phyloP scores from a whole-genome alignment of 2,888 invertebrate genomes.

The Nematopogon swammerdamellus region DNA sequence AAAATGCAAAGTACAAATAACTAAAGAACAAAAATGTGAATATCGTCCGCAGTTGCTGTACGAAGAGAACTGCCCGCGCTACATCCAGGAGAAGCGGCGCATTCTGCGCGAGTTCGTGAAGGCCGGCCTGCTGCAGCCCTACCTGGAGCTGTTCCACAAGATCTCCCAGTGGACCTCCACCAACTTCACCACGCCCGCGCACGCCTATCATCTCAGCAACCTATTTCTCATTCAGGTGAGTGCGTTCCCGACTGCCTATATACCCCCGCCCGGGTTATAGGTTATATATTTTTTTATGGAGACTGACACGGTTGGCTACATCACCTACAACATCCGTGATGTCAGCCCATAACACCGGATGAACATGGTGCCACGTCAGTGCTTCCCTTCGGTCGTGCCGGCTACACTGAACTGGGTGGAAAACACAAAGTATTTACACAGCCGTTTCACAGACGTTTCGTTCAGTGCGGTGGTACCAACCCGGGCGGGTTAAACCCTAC shows the following conservation, averaged over 20 bases:
- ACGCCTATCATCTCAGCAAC: conserved; percentile 42
- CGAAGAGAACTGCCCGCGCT: conserved; percentile 45
- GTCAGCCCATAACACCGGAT: background rate
- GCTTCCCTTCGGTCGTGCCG: no score
- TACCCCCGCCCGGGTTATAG: background rate
- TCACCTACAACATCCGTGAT: background rate
- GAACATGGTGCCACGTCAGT: no score
- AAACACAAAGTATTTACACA: no score
- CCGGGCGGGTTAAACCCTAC: no score
- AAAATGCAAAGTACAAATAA: no score
- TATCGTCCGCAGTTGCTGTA: conserved; percentile 46
- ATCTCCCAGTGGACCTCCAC: conserved; percentile 45
- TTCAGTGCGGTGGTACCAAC: no score
- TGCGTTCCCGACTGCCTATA: no score
- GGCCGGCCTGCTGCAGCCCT: conserved; percentile 37
- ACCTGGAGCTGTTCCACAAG: conserved; percentile 40
- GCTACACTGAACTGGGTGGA: no score
- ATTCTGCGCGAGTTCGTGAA: conserved; percentile 36
- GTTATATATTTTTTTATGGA: background rate
- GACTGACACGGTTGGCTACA: background rate
- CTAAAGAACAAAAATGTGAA: no score
- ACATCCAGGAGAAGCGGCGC: conserved; percentile 40
- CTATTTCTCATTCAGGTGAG: conserved; percentile 45
- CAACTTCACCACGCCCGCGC: conserved; percentile 46
- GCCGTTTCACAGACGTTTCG: no score